Conservation (phyloP, 2,797 vertebrate genomes). For the Sandelia bainsii region DNA sequence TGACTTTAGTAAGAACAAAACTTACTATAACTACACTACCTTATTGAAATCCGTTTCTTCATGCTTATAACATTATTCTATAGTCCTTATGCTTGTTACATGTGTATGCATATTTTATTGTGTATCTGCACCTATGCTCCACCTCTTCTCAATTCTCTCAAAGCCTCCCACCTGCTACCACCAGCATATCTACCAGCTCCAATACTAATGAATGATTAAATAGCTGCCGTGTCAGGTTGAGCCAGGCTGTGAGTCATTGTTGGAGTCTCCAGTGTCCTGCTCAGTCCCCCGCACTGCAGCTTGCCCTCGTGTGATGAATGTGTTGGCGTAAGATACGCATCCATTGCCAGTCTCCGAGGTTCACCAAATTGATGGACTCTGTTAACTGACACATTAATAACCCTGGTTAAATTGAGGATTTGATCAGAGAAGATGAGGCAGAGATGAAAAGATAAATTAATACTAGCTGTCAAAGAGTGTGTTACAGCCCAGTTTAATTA, state of each 20-base stretch:
- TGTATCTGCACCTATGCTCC: slow-evolving; percentile 1
- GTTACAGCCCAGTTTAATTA: slow-evolving; percentile 20
- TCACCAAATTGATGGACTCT: slow-evolving; percentile 68
- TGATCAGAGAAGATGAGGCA: slow-evolving; percentile 33
- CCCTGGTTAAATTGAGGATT: slow-evolving; percentile 47
- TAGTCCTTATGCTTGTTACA: slow-evolving; percentile 14
- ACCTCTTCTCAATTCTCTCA: slow-evolving; percentile 18
- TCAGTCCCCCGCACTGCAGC: slow-evolving; percentile 50
- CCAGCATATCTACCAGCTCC: slow-evolving; percentile 19
- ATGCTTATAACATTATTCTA: not conserved
- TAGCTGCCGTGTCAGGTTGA: slow-evolving; percentile 68
- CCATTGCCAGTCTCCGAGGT: slow-evolving; percentile 54
- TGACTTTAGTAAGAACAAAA: not conserved
- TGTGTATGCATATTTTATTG: slow-evolving; percentile 9
- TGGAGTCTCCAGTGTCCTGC: slow-evolving; percentile 56
- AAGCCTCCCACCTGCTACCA: slow-evolving; percentile 46
- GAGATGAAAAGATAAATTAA: slow-evolving; percentile 46
- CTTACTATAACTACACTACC: not conserved
- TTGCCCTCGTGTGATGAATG: slow-evolving; percentile 73
- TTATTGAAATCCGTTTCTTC: not conserved
- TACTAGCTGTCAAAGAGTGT: slow-evolving; percentile 2
- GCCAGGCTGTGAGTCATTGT: slow-evolving; percentile 69
- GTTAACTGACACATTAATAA: slow-evolving; percentile 65
- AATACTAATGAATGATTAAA: slow-evolving; percentile 71
- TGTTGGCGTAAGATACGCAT: slow-evolving; percentile 48